Evolutionary conservation across 2,797 vertebrate genomes (phyloP).

Genomic region (Glossophaga mutica): DNA sequence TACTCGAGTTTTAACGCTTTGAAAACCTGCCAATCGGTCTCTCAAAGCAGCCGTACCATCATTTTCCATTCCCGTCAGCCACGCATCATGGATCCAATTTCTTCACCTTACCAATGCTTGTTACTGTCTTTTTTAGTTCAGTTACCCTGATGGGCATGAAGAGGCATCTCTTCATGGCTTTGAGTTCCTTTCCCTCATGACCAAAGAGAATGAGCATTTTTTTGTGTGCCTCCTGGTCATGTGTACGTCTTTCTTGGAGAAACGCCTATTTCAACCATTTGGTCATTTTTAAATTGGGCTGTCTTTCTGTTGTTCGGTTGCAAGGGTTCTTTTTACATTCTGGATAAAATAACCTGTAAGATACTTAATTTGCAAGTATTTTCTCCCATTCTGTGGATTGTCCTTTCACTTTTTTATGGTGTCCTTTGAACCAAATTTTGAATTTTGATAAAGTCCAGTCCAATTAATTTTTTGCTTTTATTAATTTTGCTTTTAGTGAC

Average conservation of each 20-base stretch:
- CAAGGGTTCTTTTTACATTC: neutral
- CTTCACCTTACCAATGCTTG: neutral
- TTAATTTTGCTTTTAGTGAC: neutral
- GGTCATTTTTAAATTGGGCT: neutral
- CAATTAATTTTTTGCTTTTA: neutral
- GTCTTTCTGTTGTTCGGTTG: neutral
- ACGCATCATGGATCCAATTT: neutral
- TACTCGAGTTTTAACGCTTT: neutral
- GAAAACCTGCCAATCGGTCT: neutral
- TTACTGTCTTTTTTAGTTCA: neutral
- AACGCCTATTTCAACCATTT: neutral
- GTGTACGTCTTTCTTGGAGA: neutral
- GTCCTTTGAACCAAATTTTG: neutral
- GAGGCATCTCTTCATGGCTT: neutral
- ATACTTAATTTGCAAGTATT: neutral
- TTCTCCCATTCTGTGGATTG: neutral
- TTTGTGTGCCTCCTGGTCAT: neutral
- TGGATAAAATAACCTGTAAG: neutral
- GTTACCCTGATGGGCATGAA: neutral
- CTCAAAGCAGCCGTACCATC: neutral
- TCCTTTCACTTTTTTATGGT: neutral
- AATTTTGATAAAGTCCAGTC: neutral
- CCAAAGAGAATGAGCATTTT: neutral
- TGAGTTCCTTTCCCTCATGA: neutral
- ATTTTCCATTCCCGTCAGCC: neutral